Evolutionary conservation across 2,113 vertebrate species (phyloP), one percentile per base, ranked within the genome.

Genomic region (Rhegmatorhina hoffmannsi): DNA sequence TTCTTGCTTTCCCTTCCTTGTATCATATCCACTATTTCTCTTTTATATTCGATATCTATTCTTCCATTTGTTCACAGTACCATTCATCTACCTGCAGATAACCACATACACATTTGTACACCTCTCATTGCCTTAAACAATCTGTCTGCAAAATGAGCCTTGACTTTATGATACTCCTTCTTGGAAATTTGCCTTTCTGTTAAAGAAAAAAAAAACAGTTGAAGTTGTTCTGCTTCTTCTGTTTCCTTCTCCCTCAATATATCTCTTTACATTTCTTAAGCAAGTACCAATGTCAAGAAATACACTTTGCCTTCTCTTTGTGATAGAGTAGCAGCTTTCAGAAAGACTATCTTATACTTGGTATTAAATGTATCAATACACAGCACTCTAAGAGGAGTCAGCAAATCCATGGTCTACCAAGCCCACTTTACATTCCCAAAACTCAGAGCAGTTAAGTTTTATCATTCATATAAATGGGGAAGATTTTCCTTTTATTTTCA

Each of bases 91-190:
- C 33, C 60, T 67, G 50, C 25, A 44, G 21, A 56, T 36, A 84
- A 90, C 69, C 52, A 72, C 11, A 29, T 31, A 20, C 10, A 43
- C 11, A 14, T 88, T 66, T 3, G 17, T 29, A 11, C 2, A 31
- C 2, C 0, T 50, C 12, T 40, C 24, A 34, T 3, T 47, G n/a
- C 26, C 28, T 82, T 85, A 69, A 82, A 58, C 33, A 69, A 89
- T 85, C 40, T 82, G 38, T 79, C 69, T 94, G 66, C 9, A 49
- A 92, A 94, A 94, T 89, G 50, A 92, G 9, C 60, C 87, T 40
- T 31, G 56, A 81, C 29, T 93, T 87, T 67, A 47, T 25, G 50
- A 47, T 47, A 34, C 6, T 59, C 25, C 77, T 72, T 66, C 79
- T 84, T 92, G 59, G 53, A 93, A 92, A 81, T 84, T 13, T 90